phyloP scores from a whole-genome alignment of 2,888 invertebrate genomes.

The Pelosia muscerda region DNA sequence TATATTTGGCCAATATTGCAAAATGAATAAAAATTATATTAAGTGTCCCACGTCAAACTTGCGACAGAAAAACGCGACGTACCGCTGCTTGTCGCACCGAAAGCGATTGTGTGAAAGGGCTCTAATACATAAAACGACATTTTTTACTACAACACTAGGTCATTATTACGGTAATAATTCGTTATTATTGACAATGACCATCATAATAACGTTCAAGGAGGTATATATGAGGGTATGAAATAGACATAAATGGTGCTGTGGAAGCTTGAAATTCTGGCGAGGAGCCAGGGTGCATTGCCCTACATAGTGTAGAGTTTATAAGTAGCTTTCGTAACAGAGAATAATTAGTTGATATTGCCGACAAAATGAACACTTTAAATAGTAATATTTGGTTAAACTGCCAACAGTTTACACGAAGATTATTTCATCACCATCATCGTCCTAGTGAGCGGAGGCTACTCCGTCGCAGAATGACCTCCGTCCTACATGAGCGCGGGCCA shows the following conservation, averaged over 20 bases:
- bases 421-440: too few relatives aligned
- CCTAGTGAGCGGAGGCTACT: too few relatives aligned
- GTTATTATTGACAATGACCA: constrained; percentile 23
- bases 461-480: too few relatives aligned
- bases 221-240: constrained; percentile 36
- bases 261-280: constrained; percentile 30
- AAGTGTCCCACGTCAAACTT: too few relatives aligned
- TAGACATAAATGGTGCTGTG: constrained; percentile 29
- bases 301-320: constrained; percentile 4
- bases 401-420: too few relatives aligned
- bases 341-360: neutral
- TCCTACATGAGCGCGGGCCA: too few relatives aligned
- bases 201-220: constrained; percentile 27
- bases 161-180: constrained; percentile 8
- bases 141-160: constrained; percentile 6
- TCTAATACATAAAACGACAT: neutral
- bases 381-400: too few relatives aligned
- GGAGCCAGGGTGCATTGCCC: constrained; percentile 40
- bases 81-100: neutral
- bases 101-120: neutral
- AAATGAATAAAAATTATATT: too few relatives aligned
- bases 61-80: too few relatives aligned
- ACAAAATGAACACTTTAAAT: neutral
- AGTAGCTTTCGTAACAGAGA: neutral
- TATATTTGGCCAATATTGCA: too few relatives aligned